Evolutionary conservation across 2,888 invertebrate genomes (phyloP).

Genomic region (Caenorhabditis becei): DNA sequence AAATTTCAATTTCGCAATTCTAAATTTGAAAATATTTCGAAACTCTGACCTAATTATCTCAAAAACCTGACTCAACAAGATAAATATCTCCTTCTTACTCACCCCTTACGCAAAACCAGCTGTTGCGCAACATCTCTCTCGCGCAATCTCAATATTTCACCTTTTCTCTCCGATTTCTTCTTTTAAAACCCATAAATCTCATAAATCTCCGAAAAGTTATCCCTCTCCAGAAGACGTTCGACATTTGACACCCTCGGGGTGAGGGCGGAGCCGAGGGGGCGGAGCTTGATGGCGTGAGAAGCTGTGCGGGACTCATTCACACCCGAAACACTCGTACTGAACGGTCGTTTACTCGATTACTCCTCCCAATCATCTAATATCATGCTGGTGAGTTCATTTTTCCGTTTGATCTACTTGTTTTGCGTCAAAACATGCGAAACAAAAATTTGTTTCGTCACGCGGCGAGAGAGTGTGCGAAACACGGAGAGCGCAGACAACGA

Average conservation of each 20-base stretch:
- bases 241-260: slow-evolving; percentile 34
- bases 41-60: neutral
- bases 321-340: slow-evolving; percentile 35
- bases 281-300: slow-evolving; percentile 13
- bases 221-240: slow-evolving; percentile 5
- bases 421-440: neutral
- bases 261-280: slow-evolving; percentile 7
- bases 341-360: slow-evolving; percentile 15
- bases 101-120: slow-evolving; percentile 18
- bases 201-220: slow-evolving; percentile 12
- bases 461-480: no score
- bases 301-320: slow-evolving; percentile 46
- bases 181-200: neutral
- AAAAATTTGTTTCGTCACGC: slow-evolving; percentile 19
- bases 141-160: slow-evolving; percentile 16
- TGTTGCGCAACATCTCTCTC: slow-evolving; percentile 40
- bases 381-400: slow-evolving; percentile 8
- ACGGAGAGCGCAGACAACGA: neutral
- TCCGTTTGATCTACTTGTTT: neutral
- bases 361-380: neutral
- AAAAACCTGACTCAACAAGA: no score
- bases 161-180: neutral
- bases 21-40: slow-evolving; percentile 9
- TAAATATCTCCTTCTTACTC: neutral
- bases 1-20: slow-evolving; percentile 12